phyloP scores from a whole-genome alignment of 2,797 vertebrate genomes.

The Lagocephalus sceleratus region DNA sequence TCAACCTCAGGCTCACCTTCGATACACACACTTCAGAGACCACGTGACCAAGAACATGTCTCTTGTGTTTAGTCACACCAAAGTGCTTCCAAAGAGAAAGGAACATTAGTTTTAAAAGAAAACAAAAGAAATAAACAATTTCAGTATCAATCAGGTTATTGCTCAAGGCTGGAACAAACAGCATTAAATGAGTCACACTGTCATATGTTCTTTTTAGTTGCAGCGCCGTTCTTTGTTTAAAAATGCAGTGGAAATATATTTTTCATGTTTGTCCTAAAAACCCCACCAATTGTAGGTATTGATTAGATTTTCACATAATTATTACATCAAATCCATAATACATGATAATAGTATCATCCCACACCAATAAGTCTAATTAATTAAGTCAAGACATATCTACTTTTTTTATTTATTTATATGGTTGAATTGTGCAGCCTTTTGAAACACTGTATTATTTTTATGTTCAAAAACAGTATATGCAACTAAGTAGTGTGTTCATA shows the following conservation, averaged over 20 bases:
- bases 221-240: background rate
- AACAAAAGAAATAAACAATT: constrained; percentile 44
- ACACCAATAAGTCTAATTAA: no score
- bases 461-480: no score
- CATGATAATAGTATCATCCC: no score
- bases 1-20: constrained; percentile 45
- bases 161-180: constrained; percentile 35
- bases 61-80: constrained; percentile 56
- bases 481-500: no score
- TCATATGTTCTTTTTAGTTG: constrained; percentile 38
- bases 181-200: constrained; percentile 28
- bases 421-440: no score
- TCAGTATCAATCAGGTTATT: constrained; percentile 41
- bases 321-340: no score
- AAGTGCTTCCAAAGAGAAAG: constrained; percentile 57
- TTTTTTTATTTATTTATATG: no score
- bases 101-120: constrained; percentile 45
- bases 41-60: constrained; percentile 50
- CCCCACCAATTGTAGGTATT: background rate
- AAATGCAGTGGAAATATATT: background rate
- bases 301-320: no score
- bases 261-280: background rate
- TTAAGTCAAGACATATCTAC: no score
- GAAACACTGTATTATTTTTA: no score
- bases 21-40: constrained; percentile 35